Conservation (phyloP, 1,140 invertebrate species). For the Drosophila paulistorum region DNA sequence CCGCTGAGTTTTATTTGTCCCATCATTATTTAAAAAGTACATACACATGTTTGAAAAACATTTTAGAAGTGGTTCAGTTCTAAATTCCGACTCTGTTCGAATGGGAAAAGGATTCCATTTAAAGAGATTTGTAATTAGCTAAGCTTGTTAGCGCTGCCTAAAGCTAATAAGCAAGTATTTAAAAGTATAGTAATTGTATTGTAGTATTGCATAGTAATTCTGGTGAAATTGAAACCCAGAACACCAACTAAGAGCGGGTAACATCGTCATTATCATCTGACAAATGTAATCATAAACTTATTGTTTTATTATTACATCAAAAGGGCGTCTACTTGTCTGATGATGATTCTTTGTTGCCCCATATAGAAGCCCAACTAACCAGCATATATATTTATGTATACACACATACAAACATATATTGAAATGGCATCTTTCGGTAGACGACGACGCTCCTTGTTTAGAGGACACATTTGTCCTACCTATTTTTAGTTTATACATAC, state of each 20-base stretch:
- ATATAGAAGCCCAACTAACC: slow-evolving; percentile 17
- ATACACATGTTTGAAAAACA: too few relatives aligned
- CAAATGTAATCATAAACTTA: slow-evolving; percentile 40
- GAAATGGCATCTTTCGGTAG: slow-evolving; percentile 46
- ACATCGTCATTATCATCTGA: slow-evolving; percentile 19
- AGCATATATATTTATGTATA: not conserved
- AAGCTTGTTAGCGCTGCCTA: too few relatives aligned
- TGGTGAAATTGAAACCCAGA: not conserved
- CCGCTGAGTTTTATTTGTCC: too few relatives aligned
- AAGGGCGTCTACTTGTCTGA: slow-evolving; percentile 60
- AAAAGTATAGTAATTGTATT: too few relatives aligned
- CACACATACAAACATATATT: not conserved
- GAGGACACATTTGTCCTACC: slow-evolving; percentile 42
- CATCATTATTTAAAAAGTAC: too few relatives aligned
- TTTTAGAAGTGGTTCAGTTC: too few relatives aligned
- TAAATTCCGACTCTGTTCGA: too few relatives aligned
- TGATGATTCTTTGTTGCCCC: slow-evolving; percentile 18
- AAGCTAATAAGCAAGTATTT: too few relatives aligned
- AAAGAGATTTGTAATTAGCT: too few relatives aligned
- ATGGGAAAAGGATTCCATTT: too few relatives aligned
- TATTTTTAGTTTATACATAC: slow-evolving; percentile 50
- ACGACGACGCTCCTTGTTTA: slow-evolving; percentile 27
- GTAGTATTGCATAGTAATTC: not conserved
- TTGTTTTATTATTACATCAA: not conserved
- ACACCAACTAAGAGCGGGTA: not conserved